Evolutionary conservation across 2,888 invertebrate species (phyloP).

Genomic region (Dendrolimus pini): DNA sequence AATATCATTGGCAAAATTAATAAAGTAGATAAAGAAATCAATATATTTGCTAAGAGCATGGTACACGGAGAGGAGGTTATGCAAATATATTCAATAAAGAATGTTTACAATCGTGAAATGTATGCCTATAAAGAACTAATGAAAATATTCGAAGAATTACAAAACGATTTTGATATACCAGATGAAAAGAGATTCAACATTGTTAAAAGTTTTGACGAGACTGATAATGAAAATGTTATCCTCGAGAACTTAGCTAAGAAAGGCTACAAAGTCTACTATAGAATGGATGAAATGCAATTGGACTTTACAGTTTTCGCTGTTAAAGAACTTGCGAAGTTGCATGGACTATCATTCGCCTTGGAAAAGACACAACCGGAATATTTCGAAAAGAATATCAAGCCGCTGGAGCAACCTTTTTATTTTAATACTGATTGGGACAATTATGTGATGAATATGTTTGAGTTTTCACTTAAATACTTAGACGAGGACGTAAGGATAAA

Average conservation of each 20-base stretch:
- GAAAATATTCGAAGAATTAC: conserved; percentile 28
- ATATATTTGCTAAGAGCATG: conserved; percentile 44
- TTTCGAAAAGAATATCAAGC: conserved; percentile 26
- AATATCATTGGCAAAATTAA: conserved; percentile 26
- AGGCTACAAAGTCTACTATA: conserved; percentile 30
- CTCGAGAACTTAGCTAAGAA: conserved; percentile 36
- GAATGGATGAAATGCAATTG: conserved; percentile 28
- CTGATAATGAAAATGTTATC: conserved; percentile 30
- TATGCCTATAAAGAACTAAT: conserved; percentile 36
- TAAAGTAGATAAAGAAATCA: conserved; percentile 20
- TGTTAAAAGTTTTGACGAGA: conserved; percentile 30
- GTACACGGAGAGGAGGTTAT: conserved; percentile 21
- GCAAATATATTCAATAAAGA: conserved; percentile 27
- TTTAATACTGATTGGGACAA: conserved; percentile 18
- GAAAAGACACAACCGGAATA: conserved; percentile 29
- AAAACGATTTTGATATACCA: conserved; percentile 32
- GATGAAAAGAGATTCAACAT: conserved; percentile 28
- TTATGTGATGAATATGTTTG: conserved; percentile 20
- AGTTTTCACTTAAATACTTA: conserved; percentile 18
- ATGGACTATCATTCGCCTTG: conserved; percentile 34
- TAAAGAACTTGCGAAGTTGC: conserved; percentile 37
- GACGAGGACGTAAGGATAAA: conserved; percentile 17
- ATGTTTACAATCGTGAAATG: conserved; percentile 34
- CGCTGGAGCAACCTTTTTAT: conserved; percentile 15
- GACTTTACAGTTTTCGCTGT: conserved; percentile 32